Conservation (phyloP, 2,113 vertebrate genomes). For the Eurypyga helias region DNA sequence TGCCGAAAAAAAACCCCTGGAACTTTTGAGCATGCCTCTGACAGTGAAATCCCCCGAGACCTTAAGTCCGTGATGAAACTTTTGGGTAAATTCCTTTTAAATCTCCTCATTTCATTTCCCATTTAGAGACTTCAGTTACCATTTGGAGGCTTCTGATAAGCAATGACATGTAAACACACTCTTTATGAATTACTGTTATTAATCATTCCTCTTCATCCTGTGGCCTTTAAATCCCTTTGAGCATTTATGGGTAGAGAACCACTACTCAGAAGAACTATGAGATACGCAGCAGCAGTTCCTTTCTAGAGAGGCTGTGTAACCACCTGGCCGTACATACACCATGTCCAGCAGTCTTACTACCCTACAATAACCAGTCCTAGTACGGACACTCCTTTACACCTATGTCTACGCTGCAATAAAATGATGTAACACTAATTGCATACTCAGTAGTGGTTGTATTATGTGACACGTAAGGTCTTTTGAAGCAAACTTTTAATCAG, state of each 20-base stretch:
- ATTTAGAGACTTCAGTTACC: neutral
- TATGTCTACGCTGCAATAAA: neutral
- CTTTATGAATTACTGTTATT: neutral
- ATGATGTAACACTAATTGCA: neutral
- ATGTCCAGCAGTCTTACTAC: neutral
- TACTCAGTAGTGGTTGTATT: neutral
- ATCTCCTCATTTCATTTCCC: neutral
- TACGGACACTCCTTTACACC: neutral
- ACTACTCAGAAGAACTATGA: neutral
- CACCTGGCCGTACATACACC: accelerated
- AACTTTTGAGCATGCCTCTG: neutral
- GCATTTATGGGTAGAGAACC: neutral
- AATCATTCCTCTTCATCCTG: neutral
- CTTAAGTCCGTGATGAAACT: neutral
- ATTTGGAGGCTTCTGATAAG: neutral
- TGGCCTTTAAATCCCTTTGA: neutral
- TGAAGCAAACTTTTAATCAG: neutral
- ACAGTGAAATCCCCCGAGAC: neutral
- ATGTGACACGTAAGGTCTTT: neutral
- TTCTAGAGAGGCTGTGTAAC: neutral
- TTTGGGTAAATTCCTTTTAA: neutral
- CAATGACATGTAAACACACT: neutral
- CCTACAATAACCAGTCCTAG: neutral
- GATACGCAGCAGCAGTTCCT: neutral
- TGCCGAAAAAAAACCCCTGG: neutral